Percentiles rank a stretch among this genome's conserved stretches.
These are phyloP conservation scores for Scomber colias DNA, from an alignment of 2,113 vertebrate genomes.

Conservation along the genomic window DNA sequence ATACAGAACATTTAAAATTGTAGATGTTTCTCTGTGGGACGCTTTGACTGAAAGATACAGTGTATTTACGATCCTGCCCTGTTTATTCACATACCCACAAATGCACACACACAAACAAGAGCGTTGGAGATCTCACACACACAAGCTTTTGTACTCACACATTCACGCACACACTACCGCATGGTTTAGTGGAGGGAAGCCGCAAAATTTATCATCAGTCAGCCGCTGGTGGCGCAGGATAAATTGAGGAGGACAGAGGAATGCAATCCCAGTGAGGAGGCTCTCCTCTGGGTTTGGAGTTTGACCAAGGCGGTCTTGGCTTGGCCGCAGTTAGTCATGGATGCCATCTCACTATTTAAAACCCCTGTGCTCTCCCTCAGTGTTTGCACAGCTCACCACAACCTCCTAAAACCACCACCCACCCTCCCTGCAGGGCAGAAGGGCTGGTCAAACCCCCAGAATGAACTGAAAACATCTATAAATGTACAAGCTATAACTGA, in stretches of 20 bases:
- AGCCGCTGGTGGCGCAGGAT: conserved; percentile 59
- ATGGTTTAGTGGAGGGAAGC: conserved; percentile 58
- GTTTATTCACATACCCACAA: conserved; percentile 44
- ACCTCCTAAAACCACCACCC: conserved; percentile 42
- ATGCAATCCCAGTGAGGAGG: conserved; percentile 60
- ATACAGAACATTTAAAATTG: conserved; percentile 25
- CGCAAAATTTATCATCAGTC: conserved; percentile 68
- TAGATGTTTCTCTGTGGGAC: conserved; percentile 63
- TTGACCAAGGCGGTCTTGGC: conserved; percentile 65
- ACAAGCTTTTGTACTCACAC: conserved; percentile 17
- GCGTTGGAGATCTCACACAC: conserved; percentile 45
- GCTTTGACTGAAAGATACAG: conserved; percentile 25
- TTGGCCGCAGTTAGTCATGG: conserved; percentile 63
- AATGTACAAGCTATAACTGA: conserved; percentile 19
- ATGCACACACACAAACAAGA: conserved; percentile 37
- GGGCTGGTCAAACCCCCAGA: conserved; percentile 18
- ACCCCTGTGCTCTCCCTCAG: conserved; percentile 41
- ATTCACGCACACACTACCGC: conserved; percentile 27
- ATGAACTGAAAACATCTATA: conserved; percentile 24
- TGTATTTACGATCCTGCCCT: conserved; percentile 45
- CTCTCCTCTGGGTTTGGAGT: conserved; percentile 72
- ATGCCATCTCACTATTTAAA: conserved; percentile 71
- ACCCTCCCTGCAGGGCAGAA: conserved; percentile 40
- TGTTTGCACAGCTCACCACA: conserved; percentile 70
- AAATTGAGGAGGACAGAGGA: conserved; percentile 66